These are phyloP conservation scores for Proteles cristata DNA, from an alignment of 2,113 vertebrate genomes.

Conservation along the genomic window DNA sequence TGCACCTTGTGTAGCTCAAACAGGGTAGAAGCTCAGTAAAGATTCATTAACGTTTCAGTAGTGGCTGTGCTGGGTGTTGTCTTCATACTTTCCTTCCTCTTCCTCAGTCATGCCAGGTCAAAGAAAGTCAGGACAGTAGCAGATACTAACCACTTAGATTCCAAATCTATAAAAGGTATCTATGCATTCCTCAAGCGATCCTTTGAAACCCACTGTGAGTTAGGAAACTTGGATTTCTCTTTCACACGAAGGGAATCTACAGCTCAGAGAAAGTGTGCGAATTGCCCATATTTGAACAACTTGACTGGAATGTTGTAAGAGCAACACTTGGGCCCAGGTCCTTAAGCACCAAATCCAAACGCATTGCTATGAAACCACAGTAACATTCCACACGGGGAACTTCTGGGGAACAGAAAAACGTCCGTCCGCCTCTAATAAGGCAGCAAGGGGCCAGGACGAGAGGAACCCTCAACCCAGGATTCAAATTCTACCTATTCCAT, in stretches of 20 bases:
- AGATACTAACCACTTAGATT: conserved; percentile 5
- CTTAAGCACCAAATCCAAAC: not conserved
- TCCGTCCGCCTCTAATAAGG: not conserved
- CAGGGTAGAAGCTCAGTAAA: not conserved
- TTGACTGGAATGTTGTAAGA: not conserved
- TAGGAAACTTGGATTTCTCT: conserved; percentile 25
- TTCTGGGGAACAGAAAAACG: not conserved
- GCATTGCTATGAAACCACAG: not conserved
- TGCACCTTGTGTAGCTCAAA: not conserved
- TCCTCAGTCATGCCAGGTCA: not conserved
- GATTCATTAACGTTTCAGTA: not conserved
- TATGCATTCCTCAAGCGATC: not conserved
- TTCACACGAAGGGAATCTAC: not conserved
- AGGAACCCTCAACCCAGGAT: not conserved
- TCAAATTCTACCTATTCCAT: not conserved
- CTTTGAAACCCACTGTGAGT: not conserved
- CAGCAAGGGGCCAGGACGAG: not conserved
- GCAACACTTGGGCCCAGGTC: not conserved
- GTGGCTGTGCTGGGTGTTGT: not conserved
- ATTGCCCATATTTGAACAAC: not conserved
- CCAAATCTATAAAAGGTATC: not conserved
- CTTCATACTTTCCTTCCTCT: not conserved
- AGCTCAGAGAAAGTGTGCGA: not conserved
- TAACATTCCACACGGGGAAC: not conserved
- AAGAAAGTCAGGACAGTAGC: not conserved